Percentiles rank a stretch among this genome's conserved stretches.
phyloP scores from a whole-genome alignment of 2,113 vertebrate genomes.

The Sander lucioperca region DNA sequence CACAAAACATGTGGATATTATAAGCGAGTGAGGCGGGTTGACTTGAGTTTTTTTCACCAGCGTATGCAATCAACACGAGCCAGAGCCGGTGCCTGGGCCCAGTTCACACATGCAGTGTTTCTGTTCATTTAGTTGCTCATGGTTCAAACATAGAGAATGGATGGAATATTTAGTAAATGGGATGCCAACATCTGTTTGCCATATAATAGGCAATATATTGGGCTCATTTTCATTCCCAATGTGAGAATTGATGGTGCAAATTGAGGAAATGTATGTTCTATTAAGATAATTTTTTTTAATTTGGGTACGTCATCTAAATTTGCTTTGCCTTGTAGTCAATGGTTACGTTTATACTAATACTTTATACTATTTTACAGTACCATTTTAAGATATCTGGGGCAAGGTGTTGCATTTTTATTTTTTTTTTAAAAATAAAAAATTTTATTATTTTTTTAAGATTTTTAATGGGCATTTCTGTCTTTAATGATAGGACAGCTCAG shows the following conservation, averaged over 20 bases:
- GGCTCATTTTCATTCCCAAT: background rate
- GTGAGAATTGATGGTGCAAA: background rate
- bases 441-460: no score
- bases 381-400: no score
- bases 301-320: background rate
- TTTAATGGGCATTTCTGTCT: no score
- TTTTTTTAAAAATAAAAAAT: no score
- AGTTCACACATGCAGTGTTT: background rate
- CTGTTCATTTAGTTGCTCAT: background rate
- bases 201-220: background rate
- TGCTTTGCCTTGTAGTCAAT: background rate
- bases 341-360: no score
- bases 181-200: background rate
- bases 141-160: background rate
- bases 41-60: no score
- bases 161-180: background rate
- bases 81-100: background rate
- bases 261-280: background rate
- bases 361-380: no score
- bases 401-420: no score
- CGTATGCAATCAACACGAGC: background rate
- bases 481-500: no score
- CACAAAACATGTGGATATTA: background rate
- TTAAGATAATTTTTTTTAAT: background rate
- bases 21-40: no score